Evolutionary conservation across 2,888 invertebrate species (phyloP), one percentile per base, ranked within the genome.

Genomic region (Coremacera marginata): DNA sequence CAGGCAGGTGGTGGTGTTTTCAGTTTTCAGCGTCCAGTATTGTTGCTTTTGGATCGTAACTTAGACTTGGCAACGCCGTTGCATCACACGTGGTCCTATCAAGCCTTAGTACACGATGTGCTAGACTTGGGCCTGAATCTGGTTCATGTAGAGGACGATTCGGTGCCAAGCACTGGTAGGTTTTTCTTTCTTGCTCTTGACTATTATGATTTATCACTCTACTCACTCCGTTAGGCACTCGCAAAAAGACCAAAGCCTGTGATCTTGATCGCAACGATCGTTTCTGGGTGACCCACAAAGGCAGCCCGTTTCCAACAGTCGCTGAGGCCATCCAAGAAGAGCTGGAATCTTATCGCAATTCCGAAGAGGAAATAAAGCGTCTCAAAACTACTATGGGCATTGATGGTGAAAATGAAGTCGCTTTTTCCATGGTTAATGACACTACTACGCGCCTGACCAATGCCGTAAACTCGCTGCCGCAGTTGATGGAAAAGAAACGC

Each of bases 1-100:
- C 92, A 96, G 89, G 91, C 92, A 0, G 91, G 92, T 19, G 91
- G 92, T 22, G 94, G 95, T 0, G 91, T 93, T 74, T 94, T 93
- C 85, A 96, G 96, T 89, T 98, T 98, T 88, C 98, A 98, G 85
- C 91, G 99, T 68, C 99, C 99, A 0, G 91, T 99, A 84, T 90
- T 99, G 49, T 94, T 99, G 81, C 90, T 99, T 78, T 90, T 99
- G 76, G 99, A 99, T 89, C 92, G 99, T 78, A 98, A 96, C 89
- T 92, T 98, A 81, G 99, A 99, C 89, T 94, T 99, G 93, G 98
- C 98, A 1, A 99, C 99, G 60, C 98, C 98, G 31, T 90, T 99
- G 78, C 99, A 99, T 91, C 99, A 99, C 89, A 98, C 99, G 0
- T 99, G 99, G 99, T 99, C 99, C 0, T 99, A 99, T 89, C 99